These are phyloP conservation scores for Drosophila virilis DNA, from an alignment of 1,140 invertebrate genomes.

Conservation along the genomic window DNA sequence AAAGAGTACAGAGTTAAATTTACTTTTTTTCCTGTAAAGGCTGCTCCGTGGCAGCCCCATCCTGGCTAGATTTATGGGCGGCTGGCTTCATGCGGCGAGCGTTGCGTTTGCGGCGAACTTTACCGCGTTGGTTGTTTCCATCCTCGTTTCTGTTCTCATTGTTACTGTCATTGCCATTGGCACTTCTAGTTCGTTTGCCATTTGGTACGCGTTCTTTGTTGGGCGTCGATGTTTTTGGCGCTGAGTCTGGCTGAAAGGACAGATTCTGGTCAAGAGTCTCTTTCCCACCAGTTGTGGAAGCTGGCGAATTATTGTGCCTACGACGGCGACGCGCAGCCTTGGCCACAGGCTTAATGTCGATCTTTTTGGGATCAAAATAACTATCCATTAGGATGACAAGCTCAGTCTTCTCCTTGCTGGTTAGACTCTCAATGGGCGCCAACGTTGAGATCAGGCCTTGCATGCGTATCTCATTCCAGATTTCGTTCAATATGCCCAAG, in stretches of 20 bases:
- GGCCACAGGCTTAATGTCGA: conserved; percentile 77
- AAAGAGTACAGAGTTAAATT: not conserved
- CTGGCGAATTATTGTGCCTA: not conserved
- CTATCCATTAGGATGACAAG: conserved; percentile 88
- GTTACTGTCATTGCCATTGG: not conserved
- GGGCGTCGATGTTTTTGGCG: not conserved
- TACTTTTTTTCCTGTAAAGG: not conserved
- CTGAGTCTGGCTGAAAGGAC: too few relatives aligned
- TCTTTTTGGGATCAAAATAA: conserved; percentile 88
- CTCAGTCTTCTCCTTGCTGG: conserved; percentile 87
- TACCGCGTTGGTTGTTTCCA: not conserved
- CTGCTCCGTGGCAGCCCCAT: not conserved
- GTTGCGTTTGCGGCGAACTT: not conserved
- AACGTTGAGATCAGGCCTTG: conserved; percentile 44
- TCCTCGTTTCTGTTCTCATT: not conserved
- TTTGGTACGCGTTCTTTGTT: not conserved
- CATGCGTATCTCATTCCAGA: conserved; percentile 52
- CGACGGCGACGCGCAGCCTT: conserved; percentile 24
- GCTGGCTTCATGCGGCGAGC: not conserved
- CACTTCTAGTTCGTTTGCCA: not conserved
- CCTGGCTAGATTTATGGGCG: not conserved
- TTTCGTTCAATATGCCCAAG: conserved; percentile 35
- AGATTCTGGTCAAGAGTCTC: too few relatives aligned
- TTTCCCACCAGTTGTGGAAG: not conserved
- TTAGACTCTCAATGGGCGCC: conserved; percentile 56